Base-by-base conservation (phyloP, 2,797 vertebrate species). In the Pseudochromis fuscus region DNA sequence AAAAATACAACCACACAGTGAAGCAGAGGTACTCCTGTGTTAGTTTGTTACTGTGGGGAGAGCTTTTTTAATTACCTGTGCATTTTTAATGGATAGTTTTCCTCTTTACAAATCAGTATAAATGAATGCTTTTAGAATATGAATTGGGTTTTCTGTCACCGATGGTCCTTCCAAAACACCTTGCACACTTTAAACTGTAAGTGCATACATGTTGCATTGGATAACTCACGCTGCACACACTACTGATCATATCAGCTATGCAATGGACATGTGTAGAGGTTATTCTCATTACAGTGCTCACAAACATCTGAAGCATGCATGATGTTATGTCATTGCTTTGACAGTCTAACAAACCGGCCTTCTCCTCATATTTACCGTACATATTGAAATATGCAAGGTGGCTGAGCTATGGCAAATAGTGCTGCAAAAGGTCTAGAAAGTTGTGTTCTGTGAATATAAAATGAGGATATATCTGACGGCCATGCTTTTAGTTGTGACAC, bases 271-370 rank as follows among this genome's bases (percentile, higher is more conserved):
- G n/a, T 13, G 9, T 10, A 37, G 18, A 51, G 31, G 31, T 33
- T 40, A 33, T 28, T 66, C 12, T 55, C 27, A 23, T 18, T 37
- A 61, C 8, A 8, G 15, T 5, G 4, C 21, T 51, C 18, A 18
- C 21, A 19, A 55, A 56, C 33, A 2, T 50, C 7, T 62, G 11
- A 21, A 48, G 52, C 50, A 53, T 46, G 42, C 28, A 57, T 56
- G 59, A 77, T 72, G 33, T 33, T 55, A 25, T 45, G 23, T 11
- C 46, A 75, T 64, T 56, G 48, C 65, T 79, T 21, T 84, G 84
- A 83, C 75, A 87, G 69, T 66, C n/a, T n/a, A 65, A 84, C 82
- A 84, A 86, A 85, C 79, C 42, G 50, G 52, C 38, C 48, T 55
- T 85, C 64, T 11, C 35, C 25, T 27, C 64, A 67, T 33, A 58